Conservation (phyloP, 2,113 vertebrate genomes). For the Silurus asotus region DNA sequence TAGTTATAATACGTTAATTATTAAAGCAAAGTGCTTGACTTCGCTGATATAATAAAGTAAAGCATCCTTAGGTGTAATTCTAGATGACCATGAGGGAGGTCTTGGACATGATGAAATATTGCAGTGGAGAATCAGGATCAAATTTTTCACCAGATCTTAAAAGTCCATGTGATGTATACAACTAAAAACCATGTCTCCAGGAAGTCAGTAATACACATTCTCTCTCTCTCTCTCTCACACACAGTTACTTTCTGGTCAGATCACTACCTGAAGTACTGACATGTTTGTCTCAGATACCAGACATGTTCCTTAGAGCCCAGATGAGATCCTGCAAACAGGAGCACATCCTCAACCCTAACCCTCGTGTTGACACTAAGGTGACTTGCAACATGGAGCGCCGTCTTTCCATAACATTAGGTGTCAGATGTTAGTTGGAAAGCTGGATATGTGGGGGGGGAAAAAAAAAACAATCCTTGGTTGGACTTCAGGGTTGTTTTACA, state of each 20-base stretch:
- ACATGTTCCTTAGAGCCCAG: not conserved
- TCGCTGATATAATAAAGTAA: too few relatives aligned
- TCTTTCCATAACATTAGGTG: slow-evolving; percentile 33
- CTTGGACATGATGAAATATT: not conserved
- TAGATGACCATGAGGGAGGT: not conserved
- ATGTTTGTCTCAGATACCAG: not conserved
- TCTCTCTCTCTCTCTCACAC: not conserved
- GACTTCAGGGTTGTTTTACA: not conserved
- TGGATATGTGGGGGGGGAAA: not conserved
- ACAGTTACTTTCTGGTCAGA: not conserved
- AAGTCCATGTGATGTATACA: not conserved
- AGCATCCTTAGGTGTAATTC: too few relatives aligned
- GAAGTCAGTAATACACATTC: not conserved
- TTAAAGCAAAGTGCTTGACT: too few relatives aligned
- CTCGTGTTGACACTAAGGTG: slow-evolving; percentile 23
- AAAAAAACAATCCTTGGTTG: not conserved
- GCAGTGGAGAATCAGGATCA: not conserved
- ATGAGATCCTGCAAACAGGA: slow-evolving; percentile 21
- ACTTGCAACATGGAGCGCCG: slow-evolving; percentile 35
- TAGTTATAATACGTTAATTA: too few relatives aligned
- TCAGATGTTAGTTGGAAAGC: slow-evolving; percentile 4
- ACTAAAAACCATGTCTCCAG: not conserved
- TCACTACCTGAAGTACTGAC: not conserved
- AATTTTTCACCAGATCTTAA: not conserved
- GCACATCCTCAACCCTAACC: slow-evolving; percentile 5